Conservation (phyloP, 2,797 vertebrate genomes). For the Mus spretus region DNA sequence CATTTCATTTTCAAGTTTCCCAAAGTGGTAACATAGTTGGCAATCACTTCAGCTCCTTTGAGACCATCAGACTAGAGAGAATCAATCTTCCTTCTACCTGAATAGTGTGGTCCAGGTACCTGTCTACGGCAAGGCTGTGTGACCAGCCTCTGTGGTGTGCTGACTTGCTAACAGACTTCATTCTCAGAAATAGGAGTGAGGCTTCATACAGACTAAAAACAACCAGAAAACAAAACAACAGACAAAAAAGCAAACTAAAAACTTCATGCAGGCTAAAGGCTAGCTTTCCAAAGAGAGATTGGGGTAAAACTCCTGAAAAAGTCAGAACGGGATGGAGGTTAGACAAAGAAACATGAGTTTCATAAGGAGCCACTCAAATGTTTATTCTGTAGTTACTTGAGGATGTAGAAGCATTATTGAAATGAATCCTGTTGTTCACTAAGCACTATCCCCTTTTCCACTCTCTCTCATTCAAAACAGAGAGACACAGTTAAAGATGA, state of each 20-base stretch:
- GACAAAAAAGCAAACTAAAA: background rate
- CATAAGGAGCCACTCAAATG: background rate
- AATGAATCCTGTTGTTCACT: background rate
- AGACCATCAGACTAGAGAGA: background rate
- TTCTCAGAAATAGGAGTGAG: background rate
- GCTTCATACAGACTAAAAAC: background rate
- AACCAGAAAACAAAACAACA: background rate
- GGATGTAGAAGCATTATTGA: background rate
- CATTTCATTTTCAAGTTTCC: slow-evolving; percentile 19
- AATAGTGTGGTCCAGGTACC: background rate
- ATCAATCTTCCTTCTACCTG: slow-evolving; percentile 10
- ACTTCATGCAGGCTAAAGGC: background rate
- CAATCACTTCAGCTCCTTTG: background rate
- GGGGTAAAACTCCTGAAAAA: background rate
- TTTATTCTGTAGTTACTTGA: background rate
- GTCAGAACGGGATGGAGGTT: background rate
- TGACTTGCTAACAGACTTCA: background rate
- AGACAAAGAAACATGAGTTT: background rate
- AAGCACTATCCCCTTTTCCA: background rate
- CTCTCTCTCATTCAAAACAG: background rate
- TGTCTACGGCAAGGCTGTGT: background rate
- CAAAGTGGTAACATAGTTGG: background rate
- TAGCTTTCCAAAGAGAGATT: slow-evolving; percentile 36
- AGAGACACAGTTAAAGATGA: background rate
- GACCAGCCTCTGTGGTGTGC: background rate